Conservation (phyloP, 2,797 vertebrate genomes). For the Gymnoscopelus braueri region DNA sequence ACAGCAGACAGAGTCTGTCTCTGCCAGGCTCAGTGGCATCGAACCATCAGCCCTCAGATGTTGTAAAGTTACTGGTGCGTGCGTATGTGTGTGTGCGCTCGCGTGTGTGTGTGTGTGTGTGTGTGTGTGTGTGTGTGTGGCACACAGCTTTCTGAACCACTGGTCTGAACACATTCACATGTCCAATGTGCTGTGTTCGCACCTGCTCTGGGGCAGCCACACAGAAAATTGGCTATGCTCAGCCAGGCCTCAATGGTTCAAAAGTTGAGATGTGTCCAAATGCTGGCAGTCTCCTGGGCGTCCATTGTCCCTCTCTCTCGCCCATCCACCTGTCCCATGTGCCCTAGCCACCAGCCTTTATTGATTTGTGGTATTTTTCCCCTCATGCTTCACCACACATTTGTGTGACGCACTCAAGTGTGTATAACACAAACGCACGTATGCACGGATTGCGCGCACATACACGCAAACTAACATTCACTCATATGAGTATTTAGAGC, state of each 20-base stretch:
- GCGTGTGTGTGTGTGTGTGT: slow-evolving; percentile 16
- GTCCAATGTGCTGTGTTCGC: slow-evolving; percentile 63
- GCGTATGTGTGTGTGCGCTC: slow-evolving; percentile 18
- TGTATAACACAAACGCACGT: slow-evolving; percentile 23
- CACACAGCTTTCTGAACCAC: slow-evolving; percentile 48
- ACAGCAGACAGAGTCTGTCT: too few relatives aligned
- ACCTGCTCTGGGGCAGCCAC: slow-evolving; percentile 57
- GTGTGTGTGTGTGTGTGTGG: slow-evolving; percentile 10
- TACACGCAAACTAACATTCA: slow-evolving; percentile 21
- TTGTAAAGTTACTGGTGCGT: too few relatives aligned
- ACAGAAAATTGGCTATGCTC: slow-evolving; percentile 64
- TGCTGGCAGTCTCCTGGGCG: slow-evolving; percentile 39
- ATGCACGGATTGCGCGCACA: too few relatives aligned
- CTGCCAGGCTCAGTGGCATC: not conserved
- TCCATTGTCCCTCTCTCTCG: slow-evolving; percentile 28
- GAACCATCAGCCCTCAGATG: slow-evolving; percentile 14
- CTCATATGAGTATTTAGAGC: not conserved
- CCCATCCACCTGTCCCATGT: slow-evolving; percentile 1
- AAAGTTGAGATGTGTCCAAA: slow-evolving; percentile 49
- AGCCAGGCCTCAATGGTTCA: slow-evolving; percentile 58
- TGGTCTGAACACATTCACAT: slow-evolving; percentile 57
- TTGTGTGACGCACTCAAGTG: slow-evolving; percentile 43
- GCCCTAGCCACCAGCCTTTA: slow-evolving; percentile 28
- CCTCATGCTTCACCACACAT: slow-evolving; percentile 48
- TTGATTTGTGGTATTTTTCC: slow-evolving; percentile 59